These are phyloP conservation scores for Agrenia bidenticulata DNA, from an alignment of 2,888 invertebrate genomes.

Conservation along the genomic window DNA sequence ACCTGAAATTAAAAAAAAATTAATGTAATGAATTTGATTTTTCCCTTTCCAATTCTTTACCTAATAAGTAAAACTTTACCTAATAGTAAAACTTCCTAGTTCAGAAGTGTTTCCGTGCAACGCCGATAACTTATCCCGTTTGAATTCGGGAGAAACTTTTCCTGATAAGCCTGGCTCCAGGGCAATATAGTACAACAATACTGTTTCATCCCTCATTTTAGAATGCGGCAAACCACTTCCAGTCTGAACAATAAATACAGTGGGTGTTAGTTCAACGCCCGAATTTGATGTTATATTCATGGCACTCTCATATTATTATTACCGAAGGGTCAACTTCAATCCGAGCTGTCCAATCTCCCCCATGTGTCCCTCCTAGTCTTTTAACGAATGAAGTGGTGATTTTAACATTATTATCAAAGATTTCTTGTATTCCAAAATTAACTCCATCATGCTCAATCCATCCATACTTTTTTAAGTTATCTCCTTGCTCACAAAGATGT, in stretches of 20 bases:
- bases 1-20: constrained; percentile 40
- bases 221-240: constrained; percentile 3
- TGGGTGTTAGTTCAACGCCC: neutral
- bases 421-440: constrained; percentile 86
- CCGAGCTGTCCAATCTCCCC: constrained; percentile 91
- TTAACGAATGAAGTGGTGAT: constrained; percentile 88
- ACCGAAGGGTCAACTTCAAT: constrained; percentile 66
- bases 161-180: constrained; percentile 47
- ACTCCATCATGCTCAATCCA: constrained; percentile 93
- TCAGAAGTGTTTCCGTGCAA: constrained; percentile 75
- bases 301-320: no score
- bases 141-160: constrained; percentile 32
- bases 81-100: constrained; percentile 73
- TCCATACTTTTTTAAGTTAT: constrained; percentile 75
- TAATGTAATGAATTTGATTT: neutral
- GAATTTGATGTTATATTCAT: no score
- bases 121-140: constrained; percentile 59
- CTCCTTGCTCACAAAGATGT: constrained; percentile 91
- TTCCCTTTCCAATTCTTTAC: neutral
- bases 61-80: constrained; percentile 50
- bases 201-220: constrained; percentile 52
- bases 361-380: constrained; percentile 72
- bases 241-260: no score
- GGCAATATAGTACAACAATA: constrained; percentile 50
- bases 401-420: constrained; percentile 74